Percentiles rank a stretch among this genome's conserved stretches.
phyloP scores from a whole-genome alignment of 2,888 invertebrate genomes.

The Phrixothrix hirtus region DNA sequence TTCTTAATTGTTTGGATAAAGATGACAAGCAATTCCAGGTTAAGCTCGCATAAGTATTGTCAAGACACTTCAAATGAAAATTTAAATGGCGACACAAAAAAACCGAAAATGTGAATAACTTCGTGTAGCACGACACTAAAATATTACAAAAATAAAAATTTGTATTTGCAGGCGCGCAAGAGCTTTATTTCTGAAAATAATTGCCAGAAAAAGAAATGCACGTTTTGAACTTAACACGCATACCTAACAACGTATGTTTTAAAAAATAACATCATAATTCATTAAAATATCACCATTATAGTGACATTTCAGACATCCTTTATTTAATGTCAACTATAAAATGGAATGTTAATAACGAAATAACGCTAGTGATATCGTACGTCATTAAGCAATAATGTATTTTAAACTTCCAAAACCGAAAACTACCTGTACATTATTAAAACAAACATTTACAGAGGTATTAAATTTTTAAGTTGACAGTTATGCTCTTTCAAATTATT shows the following conservation, averaged over 20 bases:
- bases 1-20: constrained; percentile 9
- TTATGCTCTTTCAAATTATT: no score
- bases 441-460: no score
- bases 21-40: constrained; percentile 2
- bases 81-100: neutral
- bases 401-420: no score
- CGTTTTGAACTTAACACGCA: constrained; percentile 15
- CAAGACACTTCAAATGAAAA: neutral
- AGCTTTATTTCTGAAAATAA: constrained; percentile 19
- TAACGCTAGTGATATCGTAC: no score
- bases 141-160: constrained; percentile 12
- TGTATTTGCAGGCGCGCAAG: constrained; percentile 11
- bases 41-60: neutral
- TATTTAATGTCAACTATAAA: neutral
- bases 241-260: constrained; percentile 7
- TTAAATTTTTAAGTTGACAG: no score
- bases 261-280: constrained; percentile 10
- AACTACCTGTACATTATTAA: no score
- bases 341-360: no score
- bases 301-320: neutral
- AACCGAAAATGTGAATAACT: constrained; percentile 3
- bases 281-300: constrained; percentile 5
- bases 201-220: constrained; percentile 24
- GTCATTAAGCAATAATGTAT: no score
- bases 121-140: constrained; percentile 10